phyloP scores from a whole-genome alignment of 2,113 vertebrate species.

The Peromyscus leucopus region DNA sequence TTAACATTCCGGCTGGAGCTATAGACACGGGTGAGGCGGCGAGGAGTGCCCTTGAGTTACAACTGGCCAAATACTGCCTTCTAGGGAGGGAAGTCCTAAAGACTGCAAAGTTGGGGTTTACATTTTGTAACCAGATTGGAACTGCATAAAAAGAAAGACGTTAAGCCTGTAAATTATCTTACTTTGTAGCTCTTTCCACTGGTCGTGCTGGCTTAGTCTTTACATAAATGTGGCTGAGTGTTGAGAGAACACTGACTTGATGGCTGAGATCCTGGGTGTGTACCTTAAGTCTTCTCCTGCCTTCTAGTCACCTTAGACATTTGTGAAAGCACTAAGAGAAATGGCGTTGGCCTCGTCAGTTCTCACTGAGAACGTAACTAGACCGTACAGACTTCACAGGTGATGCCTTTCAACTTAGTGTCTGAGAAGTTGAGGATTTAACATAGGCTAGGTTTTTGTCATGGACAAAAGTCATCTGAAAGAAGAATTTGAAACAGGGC shows the following conservation, averaged over 20 bases:
- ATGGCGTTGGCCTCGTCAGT: not conserved
- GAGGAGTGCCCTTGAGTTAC: not conserved
- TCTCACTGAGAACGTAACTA: not conserved
- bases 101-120: not conserved
- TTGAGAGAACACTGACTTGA: not conserved
- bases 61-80: not conserved
- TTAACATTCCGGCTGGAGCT: not conserved
- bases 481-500: not conserved
- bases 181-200: not conserved
- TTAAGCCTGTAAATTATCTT: not conserved
- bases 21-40: not conserved
- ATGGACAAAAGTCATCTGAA: not conserved
- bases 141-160: not conserved
- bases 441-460: not conserved
- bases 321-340: constrained; percentile 41
- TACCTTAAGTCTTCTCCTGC: not conserved
- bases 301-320: constrained; percentile 12
- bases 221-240: constrained; percentile 23
- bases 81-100: not conserved
- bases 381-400: not conserved
- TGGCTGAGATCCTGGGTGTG: not conserved
- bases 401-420: not conserved
- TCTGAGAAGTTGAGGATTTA: not conserved
- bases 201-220: not conserved
- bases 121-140: constrained; percentile 1